Evolutionary conservation across 92 coral and sea anemone genomes (phyloP), one percentile per base, ranked within the genome.

Genomic region (Paramuricea clavata): DNA sequence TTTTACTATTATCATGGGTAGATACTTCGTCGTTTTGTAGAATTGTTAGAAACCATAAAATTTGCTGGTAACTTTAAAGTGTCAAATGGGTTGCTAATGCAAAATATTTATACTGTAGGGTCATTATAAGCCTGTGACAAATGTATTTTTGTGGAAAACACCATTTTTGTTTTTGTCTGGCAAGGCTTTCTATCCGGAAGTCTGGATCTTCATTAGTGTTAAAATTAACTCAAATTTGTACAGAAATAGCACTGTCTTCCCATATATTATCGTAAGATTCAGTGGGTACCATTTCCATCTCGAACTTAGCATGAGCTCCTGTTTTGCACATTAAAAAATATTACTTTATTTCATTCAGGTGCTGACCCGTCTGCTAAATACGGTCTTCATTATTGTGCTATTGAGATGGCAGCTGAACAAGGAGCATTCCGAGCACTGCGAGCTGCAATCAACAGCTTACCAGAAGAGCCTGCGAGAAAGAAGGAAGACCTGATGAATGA

Each of bases 361-460:
- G 95, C 93, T 69, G 93, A 89, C 60, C 93, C 95, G 33, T 35
- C 87, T 44, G 88, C 68, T 41, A 90, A 82, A 26, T 90, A 87
- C 74, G 95, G 93, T 26, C 49, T 90, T 1, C 93, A 90, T 70
- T 92, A 92, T 77, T 86, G 91, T 35, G 88, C 95, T 41, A 67
- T 92, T 33, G 88, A 92, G 82, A 92, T 92, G 95, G 93, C 95
- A 78, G 95, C 91, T 12, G 95, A 92, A 78, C 95, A 92, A 56
- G 95, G 95, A 57, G 89, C 85, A 12, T 67, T 90, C 28, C 80
- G 81, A 56, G 93, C 95, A 19, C 82, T 92, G 19, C 84, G 77
- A 73, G 56, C 95, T 13, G 91, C 93, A 56, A 82, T 90, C 68
- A 88, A 85, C 17, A 86, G 91, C 31, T 87, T 92, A 33, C 62